phyloP scores from a whole-genome alignment of 2,888 invertebrate species.

The Thyatira batis region DNA sequence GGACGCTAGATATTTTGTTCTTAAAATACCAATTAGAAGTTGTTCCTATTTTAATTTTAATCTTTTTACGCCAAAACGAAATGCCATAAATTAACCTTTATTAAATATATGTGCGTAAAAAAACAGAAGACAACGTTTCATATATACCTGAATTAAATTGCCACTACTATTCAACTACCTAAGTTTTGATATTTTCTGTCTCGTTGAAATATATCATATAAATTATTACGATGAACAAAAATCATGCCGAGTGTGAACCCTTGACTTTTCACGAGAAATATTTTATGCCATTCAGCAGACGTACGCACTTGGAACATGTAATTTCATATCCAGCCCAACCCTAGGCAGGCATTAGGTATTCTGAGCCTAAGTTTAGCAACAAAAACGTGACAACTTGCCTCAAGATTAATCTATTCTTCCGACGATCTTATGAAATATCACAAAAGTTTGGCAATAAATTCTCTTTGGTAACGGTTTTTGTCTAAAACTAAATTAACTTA shows the following conservation, averaged over 20 bases:
- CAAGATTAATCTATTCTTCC: slow-evolving; percentile 7
- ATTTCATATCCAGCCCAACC: slow-evolving; percentile 3
- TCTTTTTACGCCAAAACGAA: too few relatives aligned
- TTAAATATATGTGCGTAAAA: too few relatives aligned
- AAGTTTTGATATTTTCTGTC: too few relatives aligned
- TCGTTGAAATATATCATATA: neutral
- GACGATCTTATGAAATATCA: slow-evolving; percentile 5
- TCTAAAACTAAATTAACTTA: slow-evolving; percentile 1
- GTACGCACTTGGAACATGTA: slow-evolving; percentile 1
- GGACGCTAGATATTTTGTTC: too few relatives aligned
- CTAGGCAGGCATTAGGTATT: slow-evolving; percentile 5
- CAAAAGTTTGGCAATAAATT: slow-evolving; percentile 1
- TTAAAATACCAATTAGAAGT: too few relatives aligned
- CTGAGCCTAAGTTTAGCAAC: slow-evolving; percentile 4
- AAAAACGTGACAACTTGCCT: slow-evolving; percentile 7
- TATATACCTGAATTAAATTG: too few relatives aligned
- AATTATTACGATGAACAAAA: neutral
- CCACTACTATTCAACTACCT: too few relatives aligned
- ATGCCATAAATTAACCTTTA: too few relatives aligned
- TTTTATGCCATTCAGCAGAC: neutral
- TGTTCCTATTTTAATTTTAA: too few relatives aligned
- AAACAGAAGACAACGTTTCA: too few relatives aligned
- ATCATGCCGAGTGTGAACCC: neutral
- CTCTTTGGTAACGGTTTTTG: neutral
- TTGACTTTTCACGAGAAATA: neutral